Evolutionary conservation across 2,888 invertebrate species (phyloP).

Genomic region (Cantharis nigra): DNA sequence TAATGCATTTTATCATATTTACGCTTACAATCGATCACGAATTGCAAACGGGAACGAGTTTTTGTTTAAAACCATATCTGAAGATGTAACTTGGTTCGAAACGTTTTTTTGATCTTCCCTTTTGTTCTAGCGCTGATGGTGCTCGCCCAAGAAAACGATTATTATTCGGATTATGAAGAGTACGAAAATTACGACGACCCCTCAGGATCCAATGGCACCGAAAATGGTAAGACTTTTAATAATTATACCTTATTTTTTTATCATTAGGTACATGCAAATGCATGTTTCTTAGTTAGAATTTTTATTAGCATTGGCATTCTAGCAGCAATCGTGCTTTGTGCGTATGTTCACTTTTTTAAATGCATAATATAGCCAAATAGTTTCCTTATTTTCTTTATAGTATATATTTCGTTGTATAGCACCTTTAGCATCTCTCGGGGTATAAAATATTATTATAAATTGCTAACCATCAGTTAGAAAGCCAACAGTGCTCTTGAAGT

Average conservation of each 20-base stretch:
- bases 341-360: neutral
- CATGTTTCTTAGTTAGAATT: neutral
- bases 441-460: neutral
- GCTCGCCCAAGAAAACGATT: constrained; percentile 32
- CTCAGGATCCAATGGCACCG: constrained; percentile 45
- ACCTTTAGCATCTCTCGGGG: neutral
- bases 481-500: neutral
- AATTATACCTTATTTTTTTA: neutral
- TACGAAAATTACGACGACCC: constrained; percentile 46
- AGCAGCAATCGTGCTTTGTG: neutral
- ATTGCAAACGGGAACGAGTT: neutral
- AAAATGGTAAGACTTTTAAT: constrained; percentile 45
- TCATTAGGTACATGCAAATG: neutral
- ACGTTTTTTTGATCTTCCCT: neutral
- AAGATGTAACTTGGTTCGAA: neutral
- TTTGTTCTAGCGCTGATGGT: constrained; percentile 49
- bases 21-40: neutral
- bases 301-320: neutral
- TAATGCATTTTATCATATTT: neutral
- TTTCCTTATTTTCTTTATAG: neutral
- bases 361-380: neutral
- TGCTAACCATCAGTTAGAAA: neutral
- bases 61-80: neutral
- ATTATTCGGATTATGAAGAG: constrained; percentile 42
- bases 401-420: neutral